Percentiles rank a stretch among this genome's conserved stretches.
Evolutionary conservation across 2,113 vertebrate genomes (phyloP).

Genomic region (Promerops cafer): DNA sequence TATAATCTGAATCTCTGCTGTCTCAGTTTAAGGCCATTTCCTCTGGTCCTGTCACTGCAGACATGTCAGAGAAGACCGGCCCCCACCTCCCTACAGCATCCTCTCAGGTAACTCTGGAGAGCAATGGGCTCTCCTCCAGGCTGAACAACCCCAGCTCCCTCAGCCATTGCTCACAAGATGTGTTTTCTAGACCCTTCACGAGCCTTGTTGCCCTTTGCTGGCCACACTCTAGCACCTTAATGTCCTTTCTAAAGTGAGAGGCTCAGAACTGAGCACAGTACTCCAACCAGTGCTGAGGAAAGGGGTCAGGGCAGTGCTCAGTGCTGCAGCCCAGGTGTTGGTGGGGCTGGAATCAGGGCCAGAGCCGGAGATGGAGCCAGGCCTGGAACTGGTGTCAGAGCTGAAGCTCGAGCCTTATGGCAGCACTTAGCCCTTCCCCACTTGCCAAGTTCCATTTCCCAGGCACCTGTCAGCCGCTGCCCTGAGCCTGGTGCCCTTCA

Average conservation of each 20-base stretch:
- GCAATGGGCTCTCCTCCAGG: background rate
- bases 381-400: fast-evolving
- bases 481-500: background rate
- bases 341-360: too few species aligned
- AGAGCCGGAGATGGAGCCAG: background rate
- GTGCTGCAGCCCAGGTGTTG: background rate
- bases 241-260: background rate
- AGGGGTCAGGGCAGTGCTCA: background rate
- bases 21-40: background rate
- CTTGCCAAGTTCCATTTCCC: background rate
- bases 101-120: too few species aligned
- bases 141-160: background rate
- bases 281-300: background rate
- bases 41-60: background rate
- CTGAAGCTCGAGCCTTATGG: background rate
- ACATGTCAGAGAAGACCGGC: fast-evolving
- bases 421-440: fast-evolving
- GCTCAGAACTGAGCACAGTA: background rate
- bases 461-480: background rate
- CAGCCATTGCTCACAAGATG: background rate
- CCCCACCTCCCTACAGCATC: background rate
- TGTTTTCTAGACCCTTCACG: background rate
- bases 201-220: background rate
- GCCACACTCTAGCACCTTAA: background rate
- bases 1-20: background rate